Conservation (phyloP, 2,113 vertebrate genomes). For the Tapirus terrestris region DNA sequence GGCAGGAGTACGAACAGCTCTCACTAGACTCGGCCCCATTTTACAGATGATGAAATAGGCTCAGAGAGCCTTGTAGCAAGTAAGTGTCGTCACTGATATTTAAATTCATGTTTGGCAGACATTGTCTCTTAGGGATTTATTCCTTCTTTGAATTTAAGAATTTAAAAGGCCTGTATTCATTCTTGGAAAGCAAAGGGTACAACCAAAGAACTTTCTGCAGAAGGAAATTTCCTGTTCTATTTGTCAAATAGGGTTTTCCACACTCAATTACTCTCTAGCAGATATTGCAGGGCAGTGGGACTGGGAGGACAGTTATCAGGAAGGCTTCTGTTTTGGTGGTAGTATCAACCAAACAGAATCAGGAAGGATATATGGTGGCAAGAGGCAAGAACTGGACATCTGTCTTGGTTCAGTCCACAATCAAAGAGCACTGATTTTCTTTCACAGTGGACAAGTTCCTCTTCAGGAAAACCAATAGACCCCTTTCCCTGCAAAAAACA, state of each 20-base stretch:
- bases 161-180: background rate
- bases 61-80: background rate
- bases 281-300: background rate
- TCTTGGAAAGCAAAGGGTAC: conserved; percentile 33
- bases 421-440: background rate
- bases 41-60: conserved; percentile 10
- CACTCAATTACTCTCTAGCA: conserved; percentile 3
- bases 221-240: conserved; percentile 17
- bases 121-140: background rate
- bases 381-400: background rate
- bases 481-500: background rate
- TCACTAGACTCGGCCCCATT: background rate
- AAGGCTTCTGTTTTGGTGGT: conserved; percentile 15
- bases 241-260: background rate
- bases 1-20: background rate
- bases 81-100: background rate
- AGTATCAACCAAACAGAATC: conserved; percentile 1
- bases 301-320: background rate
- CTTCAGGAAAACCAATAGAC: conserved; percentile 36
- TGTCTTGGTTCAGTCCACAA: background rate
- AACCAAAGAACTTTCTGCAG: background rate
- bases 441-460: background rate
- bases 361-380: background rate
- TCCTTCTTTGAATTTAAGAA: conserved; percentile 37
- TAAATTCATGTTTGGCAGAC: background rate